A percentile compares a stretch with the other conserved stretches of the same genome.
phyloP scores from a whole-genome alignment of 2,888 invertebrate species.

The Bhutanitis thaidina region DNA sequence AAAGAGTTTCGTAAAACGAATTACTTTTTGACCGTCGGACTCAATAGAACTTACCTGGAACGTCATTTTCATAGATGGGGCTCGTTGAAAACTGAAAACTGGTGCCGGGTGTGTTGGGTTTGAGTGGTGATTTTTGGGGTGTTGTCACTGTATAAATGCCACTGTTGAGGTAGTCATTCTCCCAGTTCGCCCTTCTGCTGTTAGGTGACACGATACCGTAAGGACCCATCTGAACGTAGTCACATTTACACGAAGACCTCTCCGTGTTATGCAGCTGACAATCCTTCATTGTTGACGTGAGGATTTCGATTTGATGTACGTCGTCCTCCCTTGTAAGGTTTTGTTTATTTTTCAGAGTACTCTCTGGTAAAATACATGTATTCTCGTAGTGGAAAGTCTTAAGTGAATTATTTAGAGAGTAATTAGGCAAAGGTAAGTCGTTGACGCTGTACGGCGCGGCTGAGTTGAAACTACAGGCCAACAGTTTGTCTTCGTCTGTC shows the following conservation, averaged over 20 bases:
- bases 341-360: conserved; percentile 64
- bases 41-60: conserved; percentile 51
- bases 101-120: conserved; percentile 61
- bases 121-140: conserved; percentile 66
- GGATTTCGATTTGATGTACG: conserved; percentile 68
- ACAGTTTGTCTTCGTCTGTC: conserved; percentile 72
- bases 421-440: conserved; percentile 80
- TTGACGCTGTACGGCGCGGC: conserved; percentile 60
- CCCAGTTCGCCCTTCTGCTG: conserved; percentile 61
- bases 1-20: too few relatives aligned
- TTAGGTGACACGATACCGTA: conserved; percentile 68
- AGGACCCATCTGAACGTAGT: conserved; percentile 70
- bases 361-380: conserved; percentile 70
- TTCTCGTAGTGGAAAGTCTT: conserved; percentile 75
- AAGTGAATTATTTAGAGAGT: conserved; percentile 78
- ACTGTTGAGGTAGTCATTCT: conserved; percentile 62
- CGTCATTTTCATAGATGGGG: conserved; percentile 71
- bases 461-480: conserved; percentile 65
- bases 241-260: conserved; percentile 65
- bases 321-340: conserved; percentile 68
- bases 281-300: conserved; percentile 70
- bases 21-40: too few relatives aligned
- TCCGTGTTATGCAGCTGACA: conserved; percentile 70
- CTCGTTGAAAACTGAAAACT: conserved; percentile 70
- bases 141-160: conserved; percentile 70